phyloP scores from a whole-genome alignment of 2,113 vertebrate genomes.

The Pagrus major region DNA sequence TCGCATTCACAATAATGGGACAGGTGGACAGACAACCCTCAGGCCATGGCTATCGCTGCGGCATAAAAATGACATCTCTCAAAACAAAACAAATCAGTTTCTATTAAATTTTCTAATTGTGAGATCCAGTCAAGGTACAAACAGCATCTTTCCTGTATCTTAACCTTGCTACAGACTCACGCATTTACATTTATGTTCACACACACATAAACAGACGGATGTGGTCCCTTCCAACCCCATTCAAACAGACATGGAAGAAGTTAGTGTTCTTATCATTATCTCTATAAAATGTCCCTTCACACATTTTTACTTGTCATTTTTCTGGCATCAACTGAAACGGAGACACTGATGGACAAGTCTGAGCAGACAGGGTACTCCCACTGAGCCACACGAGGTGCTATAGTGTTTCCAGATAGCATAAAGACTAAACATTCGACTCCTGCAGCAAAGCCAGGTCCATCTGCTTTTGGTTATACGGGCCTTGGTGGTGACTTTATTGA shows the following conservation, averaged over 20 bases:
- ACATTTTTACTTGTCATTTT: conserved; percentile 41
- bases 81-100: neutral
- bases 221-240: neutral
- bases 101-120: neutral
- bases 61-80: too few species aligned
- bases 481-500: conserved; percentile 52
- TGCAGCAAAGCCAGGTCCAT: conserved; percentile 37
- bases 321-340: neutral
- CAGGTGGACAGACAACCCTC: too few species aligned
- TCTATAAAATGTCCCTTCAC: conserved; percentile 11
- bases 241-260: neutral
- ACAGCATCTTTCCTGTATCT: neutral
- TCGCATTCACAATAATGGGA: too few species aligned
- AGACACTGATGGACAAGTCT: conserved; percentile 23
- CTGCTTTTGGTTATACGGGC: conserved; percentile 55
- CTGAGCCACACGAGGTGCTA: conserved; percentile 32
- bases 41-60: too few species aligned
- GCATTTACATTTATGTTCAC: neutral
- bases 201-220: neutral
- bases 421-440: conserved; percentile 40
- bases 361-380: conserved; percentile 31
- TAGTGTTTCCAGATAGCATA: conserved; percentile 50
- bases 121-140: neutral
- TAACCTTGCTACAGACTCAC: neutral
- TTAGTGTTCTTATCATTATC: neutral